Base-by-base conservation (phyloP, 2,888 invertebrate genomes). In the Amiota communis region DNA sequence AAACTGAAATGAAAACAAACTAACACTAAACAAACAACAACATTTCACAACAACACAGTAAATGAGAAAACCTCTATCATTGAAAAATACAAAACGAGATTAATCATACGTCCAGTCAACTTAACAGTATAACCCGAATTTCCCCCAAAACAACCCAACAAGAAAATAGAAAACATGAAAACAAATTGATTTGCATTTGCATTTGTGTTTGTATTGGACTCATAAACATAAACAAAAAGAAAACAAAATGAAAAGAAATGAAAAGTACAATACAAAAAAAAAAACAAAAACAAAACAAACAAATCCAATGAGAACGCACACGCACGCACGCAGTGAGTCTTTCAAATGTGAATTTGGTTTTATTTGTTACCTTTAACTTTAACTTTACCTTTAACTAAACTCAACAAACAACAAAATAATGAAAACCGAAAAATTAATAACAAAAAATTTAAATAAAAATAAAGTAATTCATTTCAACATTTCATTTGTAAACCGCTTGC, bases 281-380 rank as follows among this genome's bases (percentile, higher is more conserved):
- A 64, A 76, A 77, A 53, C 2, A 10, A n/a, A 4, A 9, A 9
- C 1, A 9, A n/a, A 17, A 8, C 10, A 57, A 6, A 17, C 57
- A 17, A n/a, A 57, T 59, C 20, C 17, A 59, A 17, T 12, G 57
- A 59, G 17, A 81, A 83, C 89, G 90, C 90, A 90, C 88, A 89
- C 90, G 90, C 90, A 90, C 90, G 89, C 90, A 90, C 90, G 89
- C 90, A 90, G 90, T 90, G 90, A 90, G 90, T 89, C 87, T 86
- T 84, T 65, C 65, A 65, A 65, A 12, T n/a, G 17, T 59, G 65
- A 46, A 6, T 36, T 36, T 36, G 36, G 36, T 6, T 36, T 36
- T 36, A 36, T 36, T 36, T 36, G 74, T 74, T 65, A 48, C 36
- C 49, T 63, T 68, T 78, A 78, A 72, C 73, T 46, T n/a, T 73